phyloP scores from a whole-genome alignment of 2,888 invertebrate genomes.

The Palloptera scutellata region DNA sequence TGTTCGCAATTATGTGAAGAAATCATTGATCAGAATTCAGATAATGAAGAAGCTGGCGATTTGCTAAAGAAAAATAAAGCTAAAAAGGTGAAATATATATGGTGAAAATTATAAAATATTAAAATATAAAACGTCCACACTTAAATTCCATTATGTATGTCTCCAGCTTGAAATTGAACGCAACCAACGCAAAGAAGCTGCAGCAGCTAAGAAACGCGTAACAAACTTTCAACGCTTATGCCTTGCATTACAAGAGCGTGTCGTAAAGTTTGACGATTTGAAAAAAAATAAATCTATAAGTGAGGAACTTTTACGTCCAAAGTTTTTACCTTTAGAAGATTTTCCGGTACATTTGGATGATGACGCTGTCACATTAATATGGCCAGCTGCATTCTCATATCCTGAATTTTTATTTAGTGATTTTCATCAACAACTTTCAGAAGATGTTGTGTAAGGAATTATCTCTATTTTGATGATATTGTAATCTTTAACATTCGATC shows the following conservation, averaged over 20 bases:
- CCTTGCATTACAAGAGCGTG: conserved; percentile 64
- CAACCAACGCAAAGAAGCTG: conserved; percentile 59
- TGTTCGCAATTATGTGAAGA: conserved; percentile 77
- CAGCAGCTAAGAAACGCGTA: conserved; percentile 64
- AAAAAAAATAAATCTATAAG: conserved; percentile 61
- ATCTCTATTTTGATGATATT: neutral
- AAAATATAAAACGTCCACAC: neutral
- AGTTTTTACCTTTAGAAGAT: conserved; percentile 72
- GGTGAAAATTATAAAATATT: neutral
- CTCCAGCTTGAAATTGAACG: conserved; percentile 52
- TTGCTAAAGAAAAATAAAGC: conserved; percentile 68
- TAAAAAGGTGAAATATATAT: conserved; percentile 50
- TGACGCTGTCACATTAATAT: conserved; percentile 69
- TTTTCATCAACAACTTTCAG: conserved; percentile 82
- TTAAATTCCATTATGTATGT: neutral
- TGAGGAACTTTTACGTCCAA: conserved; percentile 70
- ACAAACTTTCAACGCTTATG: conserved; percentile 64
- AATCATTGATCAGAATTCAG: conserved; percentile 69
- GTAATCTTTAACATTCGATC: neutral
- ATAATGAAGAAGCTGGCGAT: conserved; percentile 68
- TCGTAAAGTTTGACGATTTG: conserved; percentile 68
- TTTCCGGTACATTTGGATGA: conserved; percentile 72
- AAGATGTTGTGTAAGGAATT: conserved; percentile 69
- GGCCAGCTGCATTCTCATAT: conserved; percentile 90
- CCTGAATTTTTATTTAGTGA: conserved; percentile 90